Percentiles rank a stretch among this genome's conserved stretches.
These are phyloP conservation scores for Drosophila putrida DNA, from an alignment of 2,888 invertebrate species.

Conservation along the genomic window DNA sequence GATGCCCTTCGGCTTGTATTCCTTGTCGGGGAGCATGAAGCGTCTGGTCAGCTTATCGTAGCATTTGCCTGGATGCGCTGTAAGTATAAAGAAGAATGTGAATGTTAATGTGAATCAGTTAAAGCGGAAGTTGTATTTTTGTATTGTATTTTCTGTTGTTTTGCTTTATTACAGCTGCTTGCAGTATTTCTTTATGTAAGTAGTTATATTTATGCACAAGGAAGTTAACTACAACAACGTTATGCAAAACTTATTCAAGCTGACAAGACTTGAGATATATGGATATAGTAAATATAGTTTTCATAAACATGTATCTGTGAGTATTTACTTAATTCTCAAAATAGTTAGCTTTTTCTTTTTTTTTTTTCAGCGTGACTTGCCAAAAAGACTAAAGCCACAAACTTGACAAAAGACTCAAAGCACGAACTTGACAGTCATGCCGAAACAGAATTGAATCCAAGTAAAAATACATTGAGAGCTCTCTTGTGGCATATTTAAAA, in stretches of 20 bases:
- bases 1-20: constrained; percentile 85
- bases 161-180: constrained; percentile 44
- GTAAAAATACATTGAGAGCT: constrained; percentile 29
- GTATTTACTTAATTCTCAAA: constrained; percentile 38
- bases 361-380: constrained; percentile 29
- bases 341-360: constrained; percentile 1
- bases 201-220: constrained; percentile 43
- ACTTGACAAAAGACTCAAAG: constrained; percentile 56
- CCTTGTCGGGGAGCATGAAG: constrained; percentile 83
- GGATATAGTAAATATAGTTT: constrained; percentile 1
- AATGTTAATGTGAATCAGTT: constrained; percentile 35
- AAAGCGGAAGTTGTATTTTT: constrained; percentile 66
- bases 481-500: constrained; percentile 54
- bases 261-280: not conserved
- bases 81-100: constrained; percentile 37
- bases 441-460: constrained; percentile 35
- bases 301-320: constrained; percentile 38
- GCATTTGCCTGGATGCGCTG: constrained; percentile 84
- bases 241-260: constrained; percentile 40
- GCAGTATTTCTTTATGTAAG: constrained; percentile 9
- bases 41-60: constrained; percentile 84
- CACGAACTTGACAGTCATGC: constrained; percentile 70
- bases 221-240: constrained; percentile 31
- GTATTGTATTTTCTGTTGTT: constrained; percentile 14
- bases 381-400: constrained; percentile 24